Evolutionary conservation across 2,888 invertebrate genomes (phyloP).

Genomic region (Lordiphosa fenestrarum): DNA sequence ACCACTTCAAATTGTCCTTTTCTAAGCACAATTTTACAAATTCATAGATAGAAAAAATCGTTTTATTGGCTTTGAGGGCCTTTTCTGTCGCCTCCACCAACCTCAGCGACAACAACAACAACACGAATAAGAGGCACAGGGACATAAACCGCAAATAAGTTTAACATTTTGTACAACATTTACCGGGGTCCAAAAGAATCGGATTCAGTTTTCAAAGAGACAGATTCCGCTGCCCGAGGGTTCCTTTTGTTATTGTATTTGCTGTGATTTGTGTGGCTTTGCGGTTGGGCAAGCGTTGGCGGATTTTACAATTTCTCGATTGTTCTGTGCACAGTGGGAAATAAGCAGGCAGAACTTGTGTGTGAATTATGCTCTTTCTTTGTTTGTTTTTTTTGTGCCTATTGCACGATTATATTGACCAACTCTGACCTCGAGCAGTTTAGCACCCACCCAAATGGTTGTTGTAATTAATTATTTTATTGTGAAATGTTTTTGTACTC

Average conservation of each 20-base stretch:
- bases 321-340: constrained; percentile 39
- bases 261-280: constrained; percentile 66
- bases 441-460: too few species aligned
- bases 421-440: too few species aligned
- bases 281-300: constrained; percentile 34
- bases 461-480: too few species aligned
- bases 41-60: constrained; percentile 75
- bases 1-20: constrained; percentile 66
- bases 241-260: constrained; percentile 58
- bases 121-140: constrained; percentile 42
- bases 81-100: constrained; percentile 60
- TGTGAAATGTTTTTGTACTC: too few species aligned
- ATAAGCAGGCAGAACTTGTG: not conserved
- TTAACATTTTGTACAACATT: constrained; percentile 60
- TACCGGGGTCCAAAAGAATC: constrained; percentile 15
- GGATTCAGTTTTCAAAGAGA: not conserved
- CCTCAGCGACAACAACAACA: constrained; percentile 28
- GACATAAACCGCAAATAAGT: constrained; percentile 70
- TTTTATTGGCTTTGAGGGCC: constrained; percentile 79
- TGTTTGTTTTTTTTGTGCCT: too few species aligned
- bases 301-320: constrained; percentile 58
- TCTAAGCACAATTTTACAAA: constrained; percentile 56
- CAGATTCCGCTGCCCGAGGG: constrained; percentile 39
- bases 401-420: too few species aligned
- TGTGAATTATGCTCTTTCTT: too few species aligned